These are phyloP conservation scores for Oncorhynchus gorbuscha DNA, from an alignment of 2,113 vertebrate genomes.

Conservation along the genomic window DNA sequence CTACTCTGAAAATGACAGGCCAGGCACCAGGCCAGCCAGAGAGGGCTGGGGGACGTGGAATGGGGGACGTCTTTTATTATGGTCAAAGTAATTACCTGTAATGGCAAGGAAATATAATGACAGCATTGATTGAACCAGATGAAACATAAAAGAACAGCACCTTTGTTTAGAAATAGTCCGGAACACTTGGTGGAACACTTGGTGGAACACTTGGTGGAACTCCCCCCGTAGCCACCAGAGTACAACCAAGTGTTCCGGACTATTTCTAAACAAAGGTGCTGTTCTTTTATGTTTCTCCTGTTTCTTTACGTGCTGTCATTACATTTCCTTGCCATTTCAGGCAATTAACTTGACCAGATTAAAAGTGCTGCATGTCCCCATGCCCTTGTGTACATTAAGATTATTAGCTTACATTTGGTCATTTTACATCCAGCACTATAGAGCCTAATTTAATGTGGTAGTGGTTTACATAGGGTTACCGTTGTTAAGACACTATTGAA, in stretches of 20 bases:
- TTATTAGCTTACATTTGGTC: not conserved
- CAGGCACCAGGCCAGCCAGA: slow-evolving; percentile 68
- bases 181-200: too few relatives aligned
- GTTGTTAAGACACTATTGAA: too few relatives aligned
- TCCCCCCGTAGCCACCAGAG: too few relatives aligned
- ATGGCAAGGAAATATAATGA: not conserved
- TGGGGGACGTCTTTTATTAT: not conserved
- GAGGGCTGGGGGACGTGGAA: not conserved
- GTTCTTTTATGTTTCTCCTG: not conserved
- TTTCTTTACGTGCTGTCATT: not conserved
- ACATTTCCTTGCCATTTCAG: not conserved
- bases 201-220: too few relatives aligned
- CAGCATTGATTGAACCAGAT: not conserved
- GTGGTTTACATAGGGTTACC: too few relatives aligned
- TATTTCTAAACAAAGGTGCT: not conserved
- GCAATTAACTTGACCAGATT: not conserved
- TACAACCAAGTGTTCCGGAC: not conserved
- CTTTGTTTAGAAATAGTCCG: not conserved
- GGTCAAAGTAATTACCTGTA: not conserved
- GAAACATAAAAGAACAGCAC: not conserved
- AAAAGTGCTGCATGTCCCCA: not conserved
- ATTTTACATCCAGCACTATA: too few relatives aligned
- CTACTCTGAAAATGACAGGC: slow-evolving; percentile 85
- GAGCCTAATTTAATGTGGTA: too few relatives aligned
- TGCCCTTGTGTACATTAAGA: not conserved